Percentiles rank a stretch among this genome's conserved stretches.
Conservation (phyloP, 2,113 vertebrate genomes). For the Drymodes brunneopygia region DNA sequence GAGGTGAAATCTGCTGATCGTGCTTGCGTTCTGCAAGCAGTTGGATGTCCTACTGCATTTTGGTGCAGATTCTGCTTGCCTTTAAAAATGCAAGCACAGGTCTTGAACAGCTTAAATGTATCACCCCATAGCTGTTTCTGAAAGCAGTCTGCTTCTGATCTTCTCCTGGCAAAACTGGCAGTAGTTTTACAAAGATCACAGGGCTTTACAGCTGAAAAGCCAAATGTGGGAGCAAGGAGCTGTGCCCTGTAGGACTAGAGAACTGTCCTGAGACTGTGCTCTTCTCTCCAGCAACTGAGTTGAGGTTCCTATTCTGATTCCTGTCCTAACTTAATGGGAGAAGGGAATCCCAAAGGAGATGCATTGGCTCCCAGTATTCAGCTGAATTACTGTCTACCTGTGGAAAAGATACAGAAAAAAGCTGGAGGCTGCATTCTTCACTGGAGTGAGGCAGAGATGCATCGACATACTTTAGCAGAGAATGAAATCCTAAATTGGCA, state of each 20-base stretch:
- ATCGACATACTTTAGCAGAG: not conserved
- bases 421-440: slow-evolving; percentile 21
- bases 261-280: not conserved
- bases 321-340: not conserved
- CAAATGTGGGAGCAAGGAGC: not conserved
- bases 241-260: not conserved
- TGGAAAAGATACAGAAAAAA: not conserved
- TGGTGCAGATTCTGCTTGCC: slow-evolving; percentile 4
- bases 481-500: not conserved
- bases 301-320: not conserved
- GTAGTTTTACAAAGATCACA: not conserved
- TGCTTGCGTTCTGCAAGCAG: not conserved
- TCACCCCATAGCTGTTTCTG: not conserved
- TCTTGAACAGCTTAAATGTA: not conserved
- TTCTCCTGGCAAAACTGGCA: slow-evolving; percentile 18
- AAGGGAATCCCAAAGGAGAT: not conserved
- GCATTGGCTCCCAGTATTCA: not conserved
- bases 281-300: not conserved
- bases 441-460: slow-evolving; percentile 1
- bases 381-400: not conserved
- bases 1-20: not conserved
- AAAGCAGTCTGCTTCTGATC: not conserved
- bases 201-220: not conserved
- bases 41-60: not conserved
- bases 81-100: not conserved